Evolutionary conservation across 30 jellyfish, hydroid and myxozoan genomes (phyloP).

Genomic region (Hydra vulgaris): DNA sequence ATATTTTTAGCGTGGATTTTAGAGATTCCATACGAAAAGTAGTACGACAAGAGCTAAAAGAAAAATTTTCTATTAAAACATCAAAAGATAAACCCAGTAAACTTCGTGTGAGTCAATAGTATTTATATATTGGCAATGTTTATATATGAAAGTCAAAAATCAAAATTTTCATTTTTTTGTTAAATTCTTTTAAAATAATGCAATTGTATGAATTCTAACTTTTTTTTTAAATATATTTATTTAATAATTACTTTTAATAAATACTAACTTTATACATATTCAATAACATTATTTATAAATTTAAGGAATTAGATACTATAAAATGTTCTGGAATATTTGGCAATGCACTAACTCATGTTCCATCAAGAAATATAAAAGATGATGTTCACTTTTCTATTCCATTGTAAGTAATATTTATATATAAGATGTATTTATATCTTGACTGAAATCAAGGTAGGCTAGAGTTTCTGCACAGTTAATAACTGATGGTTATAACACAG

Average conservation of each 20-base stretch:
- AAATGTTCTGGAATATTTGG: conserved; percentile 44
- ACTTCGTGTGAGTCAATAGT: neutral
- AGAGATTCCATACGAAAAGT: conserved; percentile 77
- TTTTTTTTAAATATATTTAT: too few species aligned
- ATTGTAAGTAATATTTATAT: conserved; percentile 38
- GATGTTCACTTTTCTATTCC: conserved; percentile 76
- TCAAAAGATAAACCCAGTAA: conserved; percentile 69
- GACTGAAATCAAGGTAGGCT: too few species aligned
- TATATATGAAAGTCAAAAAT: too few species aligned
- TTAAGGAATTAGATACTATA: neutral
- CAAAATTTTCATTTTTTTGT: too few species aligned
- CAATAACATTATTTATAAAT: too few species aligned
- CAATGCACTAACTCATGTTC: conserved; percentile 46
- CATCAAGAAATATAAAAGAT: conserved; percentile 53
- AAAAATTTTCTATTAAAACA: conserved; percentile 65
- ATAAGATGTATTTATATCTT: too few species aligned
- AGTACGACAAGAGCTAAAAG: conserved; percentile 62
- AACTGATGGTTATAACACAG: too few species aligned
- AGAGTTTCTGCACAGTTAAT: too few species aligned
- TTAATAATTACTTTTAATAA: too few species aligned
- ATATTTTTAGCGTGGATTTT: conserved; percentile 61
- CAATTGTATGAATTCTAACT: too few species aligned
- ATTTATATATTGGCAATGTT: neutral
- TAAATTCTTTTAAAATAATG: too few species aligned
- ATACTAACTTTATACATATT: too few species aligned